Evolutionary conservation across 2,113 vertebrate genomes (phyloP).

Genomic region (Irena cyanogastra): DNA sequence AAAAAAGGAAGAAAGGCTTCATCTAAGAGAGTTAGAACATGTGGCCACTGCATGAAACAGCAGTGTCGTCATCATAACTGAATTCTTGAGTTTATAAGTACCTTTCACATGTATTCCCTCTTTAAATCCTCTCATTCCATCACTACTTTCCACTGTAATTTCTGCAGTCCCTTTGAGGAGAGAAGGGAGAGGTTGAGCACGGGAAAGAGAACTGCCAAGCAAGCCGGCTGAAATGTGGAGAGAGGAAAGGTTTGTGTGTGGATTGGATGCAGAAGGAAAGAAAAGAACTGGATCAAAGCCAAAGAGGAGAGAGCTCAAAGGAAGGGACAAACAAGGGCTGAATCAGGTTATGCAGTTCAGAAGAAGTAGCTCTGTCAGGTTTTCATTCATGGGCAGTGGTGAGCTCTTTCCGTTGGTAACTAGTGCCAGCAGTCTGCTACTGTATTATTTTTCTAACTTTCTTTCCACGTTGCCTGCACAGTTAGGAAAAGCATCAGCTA

Average conservation of each 20-base stretch:
- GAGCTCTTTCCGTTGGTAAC: neutral
- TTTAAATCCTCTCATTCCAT: neutral
- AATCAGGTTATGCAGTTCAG: neutral
- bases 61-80: neutral
- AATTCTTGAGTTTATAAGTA: neutral
- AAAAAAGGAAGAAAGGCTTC: neutral
- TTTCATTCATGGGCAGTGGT: neutral
- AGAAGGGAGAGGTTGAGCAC: neutral
- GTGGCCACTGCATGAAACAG: neutral
- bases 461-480: neutral
- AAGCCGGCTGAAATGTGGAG: neutral
- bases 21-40: neutral
- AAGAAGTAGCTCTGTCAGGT: neutral
- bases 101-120: neutral
- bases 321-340: neutral
- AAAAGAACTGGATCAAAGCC: neutral
- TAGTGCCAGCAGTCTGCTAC: neutral
- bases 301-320: neutral
- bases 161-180: neutral
- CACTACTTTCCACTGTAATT: neutral
- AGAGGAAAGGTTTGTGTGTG: neutral
- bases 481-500: neutral
- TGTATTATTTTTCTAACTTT: neutral
- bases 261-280: neutral
- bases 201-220: neutral